Conservation (phyloP, 1,140 invertebrate species). For the Copidosoma floridanum region DNA sequence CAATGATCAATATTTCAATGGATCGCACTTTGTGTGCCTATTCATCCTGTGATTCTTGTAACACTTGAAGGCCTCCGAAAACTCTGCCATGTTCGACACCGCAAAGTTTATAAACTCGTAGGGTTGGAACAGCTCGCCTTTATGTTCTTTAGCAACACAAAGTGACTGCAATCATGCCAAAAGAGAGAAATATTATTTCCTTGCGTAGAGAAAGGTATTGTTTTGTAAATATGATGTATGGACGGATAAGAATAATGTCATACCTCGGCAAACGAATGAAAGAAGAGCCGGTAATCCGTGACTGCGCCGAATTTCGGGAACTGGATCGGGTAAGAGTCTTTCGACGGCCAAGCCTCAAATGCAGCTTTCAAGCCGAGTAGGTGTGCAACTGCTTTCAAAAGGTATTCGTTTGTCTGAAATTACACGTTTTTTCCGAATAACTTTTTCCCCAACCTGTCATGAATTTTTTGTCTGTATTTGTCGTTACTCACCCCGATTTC, state of each 20-base stretch:
- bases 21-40: conserved; percentile 2
- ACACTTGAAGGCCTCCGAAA: conserved; percentile 2
- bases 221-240: no score
- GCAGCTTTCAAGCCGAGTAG: conserved; percentile 5
- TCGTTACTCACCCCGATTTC: not conserved
- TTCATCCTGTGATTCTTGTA: not conserved
- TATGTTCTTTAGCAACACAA: no score
- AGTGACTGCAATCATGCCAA: no score
- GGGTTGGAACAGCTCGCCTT: no score
- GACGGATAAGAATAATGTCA: no score
- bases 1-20: not conserved
- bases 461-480: no score
- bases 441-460: no score
- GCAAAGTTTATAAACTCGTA: no score
- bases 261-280: conserved; percentile 19
- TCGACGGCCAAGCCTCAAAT: not conserved
- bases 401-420: not conserved
- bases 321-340: conserved; percentile 3
- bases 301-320: conserved; percentile 14
- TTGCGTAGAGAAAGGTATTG: no score
- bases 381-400: not conserved
- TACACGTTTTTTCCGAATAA: no score
- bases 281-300: not conserved
- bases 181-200: no score
- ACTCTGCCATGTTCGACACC: not conserved